Conservation (phyloP, 2,113 vertebrate species). For the Dipodomys ordii region DNA sequence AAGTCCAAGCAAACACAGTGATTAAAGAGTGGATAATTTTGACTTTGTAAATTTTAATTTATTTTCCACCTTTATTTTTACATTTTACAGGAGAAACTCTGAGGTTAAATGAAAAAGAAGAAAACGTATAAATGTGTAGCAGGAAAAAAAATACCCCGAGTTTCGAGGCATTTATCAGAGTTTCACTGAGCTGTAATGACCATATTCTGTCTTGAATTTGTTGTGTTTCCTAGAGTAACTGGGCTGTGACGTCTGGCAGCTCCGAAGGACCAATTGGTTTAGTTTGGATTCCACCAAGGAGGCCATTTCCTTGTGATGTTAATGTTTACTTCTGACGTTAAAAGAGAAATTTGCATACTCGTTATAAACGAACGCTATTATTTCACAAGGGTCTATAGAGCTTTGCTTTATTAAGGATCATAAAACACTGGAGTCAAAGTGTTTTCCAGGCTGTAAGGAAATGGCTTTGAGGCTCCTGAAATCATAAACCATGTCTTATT, state of each 20-base stretch:
- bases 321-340: neutral
- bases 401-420: neutral
- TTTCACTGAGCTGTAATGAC: neutral
- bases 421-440: neutral
- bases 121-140: neutral
- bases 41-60: neutral
- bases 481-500: neutral
- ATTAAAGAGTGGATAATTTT: neutral
- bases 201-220: neutral
- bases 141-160: neutral
- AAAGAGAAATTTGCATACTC: neutral
- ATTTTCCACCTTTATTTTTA: neutral
- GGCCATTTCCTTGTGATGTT: neutral
- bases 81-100: conserved; percentile 32
- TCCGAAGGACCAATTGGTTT: neutral
- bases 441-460: neutral
- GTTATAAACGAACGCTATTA: neutral
- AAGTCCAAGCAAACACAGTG: neutral
- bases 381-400: neutral
- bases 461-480: neutral
- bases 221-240: neutral
- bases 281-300: neutral
- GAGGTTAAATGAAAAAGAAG: neutral
- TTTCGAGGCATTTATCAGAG: neutral
- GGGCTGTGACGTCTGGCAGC: neutral